Evolutionary conservation across 2,113 vertebrate species (phyloP), one percentile per base, ranked within the genome.

Genomic region (Spermophilus dauricus): DNA sequence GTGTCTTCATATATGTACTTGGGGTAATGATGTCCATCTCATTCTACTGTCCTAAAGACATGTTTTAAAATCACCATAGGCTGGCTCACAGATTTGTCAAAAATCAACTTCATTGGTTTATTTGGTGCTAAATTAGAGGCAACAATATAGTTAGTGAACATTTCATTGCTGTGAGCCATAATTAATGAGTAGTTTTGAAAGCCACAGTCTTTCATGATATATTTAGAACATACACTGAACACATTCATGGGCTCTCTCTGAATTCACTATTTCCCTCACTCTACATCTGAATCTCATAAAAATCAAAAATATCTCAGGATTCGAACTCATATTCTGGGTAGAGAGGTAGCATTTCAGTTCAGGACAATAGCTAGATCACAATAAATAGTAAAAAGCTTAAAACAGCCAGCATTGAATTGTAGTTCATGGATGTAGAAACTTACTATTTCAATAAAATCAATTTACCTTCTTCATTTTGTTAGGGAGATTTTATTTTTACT

Each of bases 1-100:
- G 45, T 45, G 45, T 45, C 45, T 45, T 45, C 45, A 45, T 45
- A 45, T 45, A 45, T 45, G 8, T 45, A 45, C 45, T 45, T 45
- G 45, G 7, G 45, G 45, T 45, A 45, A 45, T 45, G 45, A 45
- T 45, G 45, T 45, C 8, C 45, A 45, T 45, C 45, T 45, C 45
- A 45, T 9, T 45, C 45, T 45, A 45, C 45, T 78, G 48, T 51
- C 12, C 2, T 77, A 70, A 78, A 39, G 34, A 73, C 0, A 32
- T 37, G 81, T 88, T 88, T 67, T 86, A n/a, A 84, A 78, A 81
- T 37, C 18, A 28, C 22, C 56, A 73, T 1, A 84, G 32, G 72
- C 81, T 95, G 42, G 37, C 24, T 91, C 91, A 86, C 90, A 97
- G 53, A 39, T 58, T 95, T 96, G 17, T 24, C 28, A 96, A 89